A percentile compares a stretch with the other conserved stretches of the same genome.
Conservation (phyloP, 2,113 vertebrate species). For the Spheniscus mendiculus region DNA sequence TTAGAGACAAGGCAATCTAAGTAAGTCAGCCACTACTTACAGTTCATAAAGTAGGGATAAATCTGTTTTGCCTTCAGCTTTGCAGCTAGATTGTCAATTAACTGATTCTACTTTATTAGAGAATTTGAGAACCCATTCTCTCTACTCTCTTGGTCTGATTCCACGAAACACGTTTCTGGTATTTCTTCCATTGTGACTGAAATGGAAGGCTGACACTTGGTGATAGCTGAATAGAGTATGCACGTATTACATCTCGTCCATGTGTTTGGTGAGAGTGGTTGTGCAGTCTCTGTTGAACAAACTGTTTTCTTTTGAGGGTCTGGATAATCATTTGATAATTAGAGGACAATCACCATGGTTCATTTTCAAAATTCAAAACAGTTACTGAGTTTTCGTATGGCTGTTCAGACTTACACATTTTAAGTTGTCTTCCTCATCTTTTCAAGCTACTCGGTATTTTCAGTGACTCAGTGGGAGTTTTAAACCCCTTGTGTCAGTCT, state of each 20-base stretch:
- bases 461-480: not conserved
- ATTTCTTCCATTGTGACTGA: no score
- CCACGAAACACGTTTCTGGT: not conserved
- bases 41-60: not conserved
- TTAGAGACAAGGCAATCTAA: not conserved
- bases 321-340: not conserved
- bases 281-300: not conserved
- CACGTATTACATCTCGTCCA: rapidly evolving
- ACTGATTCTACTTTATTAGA: not conserved
- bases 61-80: not conserved
- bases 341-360: not conserved
- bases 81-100: not conserved
- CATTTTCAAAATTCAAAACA: not conserved
- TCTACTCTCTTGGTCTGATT: not conserved
- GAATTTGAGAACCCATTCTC: not conserved
- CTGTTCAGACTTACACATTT: not conserved
- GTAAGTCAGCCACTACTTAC: not conserved
- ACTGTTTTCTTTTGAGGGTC: not conserved
- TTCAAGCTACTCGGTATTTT: not conserved
- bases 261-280: not conserved
- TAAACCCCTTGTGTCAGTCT: not conserved
- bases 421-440: not conserved
- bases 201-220: not conserved
- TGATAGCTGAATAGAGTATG: not conserved
- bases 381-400: not conserved